Base-by-base conservation (phyloP, 2,113 vertebrate species). In the Hypanus sabinus region DNA sequence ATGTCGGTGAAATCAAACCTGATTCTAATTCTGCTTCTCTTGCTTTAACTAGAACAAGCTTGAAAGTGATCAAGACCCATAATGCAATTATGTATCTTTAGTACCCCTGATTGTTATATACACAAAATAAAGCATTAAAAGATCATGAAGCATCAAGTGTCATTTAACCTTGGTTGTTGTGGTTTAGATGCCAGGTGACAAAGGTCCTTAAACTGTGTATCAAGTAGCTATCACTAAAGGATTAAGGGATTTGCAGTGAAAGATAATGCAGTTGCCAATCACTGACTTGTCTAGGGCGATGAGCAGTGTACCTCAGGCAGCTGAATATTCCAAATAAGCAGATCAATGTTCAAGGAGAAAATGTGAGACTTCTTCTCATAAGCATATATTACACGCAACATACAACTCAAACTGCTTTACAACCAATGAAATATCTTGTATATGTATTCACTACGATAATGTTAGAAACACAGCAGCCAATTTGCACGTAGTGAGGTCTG, bases 241-340 rank as follows among this genome's bases (percentile, higher is more conserved):
- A 97, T 96, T 96, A 96, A 96, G 95, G 96, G 96, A 96, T 97
- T 97, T 96, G 96, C 95, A 95, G 95, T 95, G 95, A 94, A 95
- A 95, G 96, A 95, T 96, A 96, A 96, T 94, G 94, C 94, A 95
- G 95, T 96, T 94, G 95, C 97, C 97, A 96, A 95, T 97, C 96
- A 96, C 75, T 95, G 94, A 95, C 95, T 94, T 95, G 94, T 95
- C 95, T 65, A 70, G 94, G 76, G 94, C 68, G 95, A 85, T 73
- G 88, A 79, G 81, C 81, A 95, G 94, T 95, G 94, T 96, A 96
- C 91, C 68, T 73, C 22, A 30, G 91, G 70, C 91, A 93, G 24
- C 46, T 73, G 70, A 73, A 73, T 93, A 93, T 93, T 93, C 91
- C 68, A 38, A 93, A 22, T 55, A 73, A 55, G 46, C 33, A 24